Evolutionary conservation across 2,113 vertebrate species (phyloP).

Genomic region (Tinamus guttatus): DNA sequence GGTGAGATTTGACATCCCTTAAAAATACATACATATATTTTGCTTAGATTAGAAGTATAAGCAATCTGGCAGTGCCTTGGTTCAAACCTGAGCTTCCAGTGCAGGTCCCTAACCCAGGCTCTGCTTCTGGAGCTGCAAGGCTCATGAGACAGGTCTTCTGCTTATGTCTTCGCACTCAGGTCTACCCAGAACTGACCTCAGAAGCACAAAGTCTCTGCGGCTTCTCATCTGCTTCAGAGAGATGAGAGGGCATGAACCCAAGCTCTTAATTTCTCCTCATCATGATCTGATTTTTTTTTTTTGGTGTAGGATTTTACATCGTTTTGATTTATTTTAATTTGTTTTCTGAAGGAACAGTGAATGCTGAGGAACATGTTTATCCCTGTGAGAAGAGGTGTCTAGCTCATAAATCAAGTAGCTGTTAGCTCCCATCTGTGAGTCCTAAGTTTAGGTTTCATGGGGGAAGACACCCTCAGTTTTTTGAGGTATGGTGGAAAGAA

Average conservation of each 20-base stretch:
- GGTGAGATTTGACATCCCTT: neutral
- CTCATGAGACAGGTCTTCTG: fast-evolving
- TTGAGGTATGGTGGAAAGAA: neutral
- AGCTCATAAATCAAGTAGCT: neutral
- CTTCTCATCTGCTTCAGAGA: neutral
- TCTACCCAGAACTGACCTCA: neutral
- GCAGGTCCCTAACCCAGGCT: neutral
- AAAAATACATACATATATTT: neutral
- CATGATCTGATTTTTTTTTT: neutral
- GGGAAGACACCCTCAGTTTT: neutral
- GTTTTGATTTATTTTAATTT: neutral
- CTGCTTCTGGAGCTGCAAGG: neutral
- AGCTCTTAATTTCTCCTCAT: neutral
- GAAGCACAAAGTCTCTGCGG: neutral
- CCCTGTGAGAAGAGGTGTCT: neutral
- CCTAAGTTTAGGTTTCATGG: neutral
- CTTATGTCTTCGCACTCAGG: neutral
- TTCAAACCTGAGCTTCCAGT: neutral
- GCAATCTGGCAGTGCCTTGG: neutral
- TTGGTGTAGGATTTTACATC: neutral
- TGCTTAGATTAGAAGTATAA: neutral
- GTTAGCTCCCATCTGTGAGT: neutral
- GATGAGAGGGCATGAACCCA: neutral
- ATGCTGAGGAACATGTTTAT: neutral
- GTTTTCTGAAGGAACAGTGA: neutral